Evolutionary conservation across 1,140 invertebrate species (phyloP).

Genomic region (Campoletis sonorensis): DNA sequence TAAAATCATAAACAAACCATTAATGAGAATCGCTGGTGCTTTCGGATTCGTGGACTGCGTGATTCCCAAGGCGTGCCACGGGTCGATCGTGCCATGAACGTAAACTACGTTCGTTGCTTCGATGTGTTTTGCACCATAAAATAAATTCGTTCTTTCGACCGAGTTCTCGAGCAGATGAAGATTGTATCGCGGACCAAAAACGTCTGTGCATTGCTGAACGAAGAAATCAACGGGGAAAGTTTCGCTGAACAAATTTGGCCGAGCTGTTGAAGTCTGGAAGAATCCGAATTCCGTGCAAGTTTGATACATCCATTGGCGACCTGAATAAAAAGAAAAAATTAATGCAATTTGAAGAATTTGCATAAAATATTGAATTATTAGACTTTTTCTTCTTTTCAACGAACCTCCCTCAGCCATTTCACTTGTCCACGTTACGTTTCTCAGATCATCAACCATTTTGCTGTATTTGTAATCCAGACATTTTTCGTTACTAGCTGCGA

Average conservation of each 20-base stretch:
- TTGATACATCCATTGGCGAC: constrained; percentile 95
- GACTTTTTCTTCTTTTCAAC: constrained; percentile 23
- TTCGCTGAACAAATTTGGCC: constrained; percentile 86
- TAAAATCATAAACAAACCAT: constrained; percentile 76
- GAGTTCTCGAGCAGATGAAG: constrained; percentile 78
- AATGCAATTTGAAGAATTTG: background rate
- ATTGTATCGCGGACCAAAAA: constrained; percentile 85
- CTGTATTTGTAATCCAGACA: constrained; percentile 91
- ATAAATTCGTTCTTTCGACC: constrained; percentile 84
- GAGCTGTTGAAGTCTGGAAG: constrained; percentile 90
- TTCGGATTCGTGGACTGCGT: constrained; percentile 77
- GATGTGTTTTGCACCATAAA: constrained; percentile 88
- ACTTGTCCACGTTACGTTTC: constrained; percentile 83
- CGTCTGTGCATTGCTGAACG: constrained; percentile 88
- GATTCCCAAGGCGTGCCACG: constrained; percentile 93
- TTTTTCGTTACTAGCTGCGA: constrained; percentile 82
- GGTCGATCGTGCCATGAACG: constrained; percentile 94
- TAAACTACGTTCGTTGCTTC: constrained; percentile 87
- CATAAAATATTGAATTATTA: background rate
- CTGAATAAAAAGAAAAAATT: constrained; percentile 67
- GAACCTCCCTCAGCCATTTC: constrained; percentile 81
- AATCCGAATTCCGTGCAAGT: constrained; percentile 97
- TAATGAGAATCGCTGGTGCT: constrained; percentile 84
- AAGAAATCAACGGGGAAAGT: constrained; percentile 89
- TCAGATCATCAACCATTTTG: constrained; percentile 86